Base-by-base conservation (phyloP, 2,113 vertebrate genomes). In the Triplophysa tibetana region DNA sequence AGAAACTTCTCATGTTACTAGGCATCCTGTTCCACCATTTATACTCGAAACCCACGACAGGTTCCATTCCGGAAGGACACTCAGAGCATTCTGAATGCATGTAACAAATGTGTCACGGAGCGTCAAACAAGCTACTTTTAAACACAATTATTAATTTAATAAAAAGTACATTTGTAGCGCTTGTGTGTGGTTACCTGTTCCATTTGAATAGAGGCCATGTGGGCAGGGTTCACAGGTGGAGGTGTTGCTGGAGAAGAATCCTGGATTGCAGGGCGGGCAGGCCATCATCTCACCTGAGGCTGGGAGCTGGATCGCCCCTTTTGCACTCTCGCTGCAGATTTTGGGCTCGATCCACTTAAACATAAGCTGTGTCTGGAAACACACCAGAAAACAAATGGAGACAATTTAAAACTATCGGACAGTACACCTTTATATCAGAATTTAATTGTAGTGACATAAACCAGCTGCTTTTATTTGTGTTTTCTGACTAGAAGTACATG, bases 1-100 rank as follows among this genome's bases (percentile, higher is more conserved):
- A 0, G 91, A 91, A n/a, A 0, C 93, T 98, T 87, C 91, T 94
- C 96, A 99, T 98, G 94, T 97, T 96, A 33, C 89, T 77, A 8
- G 98, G 98, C 89, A 98, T 89, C 0, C 13, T 92, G 82, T 98
- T 97, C 98, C 98, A 99, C 98, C 98, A 99, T 79, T 98, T 99
- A 91, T 98, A 99, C 85, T 98, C 96, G 45, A 96, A 94, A 16
- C 95, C 95, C 78, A 95, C 67, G 0, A 78, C 89, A 0, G 97
- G 95, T 81, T 98, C 95, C 0, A 93, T 98, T 38, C 98, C 96
- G 3, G 87, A 91, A 0, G 96, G 95, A 81, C 98, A 99, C 84
- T 86, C 88, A 0, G 70, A 76, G 60, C 98, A 99, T 43, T 82
- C 97, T 99, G 90, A 14, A 62, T 64, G 74, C 38, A 74, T 67